Evolutionary conservation across 2,797 vertebrate genomes (phyloP).

Genomic region (Cacajao melanocephalus): DNA sequence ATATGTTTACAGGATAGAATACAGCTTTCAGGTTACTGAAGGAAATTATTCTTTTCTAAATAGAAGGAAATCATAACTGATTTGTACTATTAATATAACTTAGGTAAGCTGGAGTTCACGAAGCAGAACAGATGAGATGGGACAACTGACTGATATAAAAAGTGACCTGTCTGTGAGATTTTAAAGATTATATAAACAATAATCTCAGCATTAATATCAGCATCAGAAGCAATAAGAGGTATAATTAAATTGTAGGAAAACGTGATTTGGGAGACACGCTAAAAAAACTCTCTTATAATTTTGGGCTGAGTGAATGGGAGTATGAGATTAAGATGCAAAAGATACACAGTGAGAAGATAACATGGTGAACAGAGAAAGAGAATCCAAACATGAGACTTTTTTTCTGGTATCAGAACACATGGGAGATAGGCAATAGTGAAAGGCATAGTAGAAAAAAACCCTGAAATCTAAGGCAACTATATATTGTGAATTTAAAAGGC

Average conservation of each 20-base stretch:
- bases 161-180: neutral
- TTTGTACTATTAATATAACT: neutral
- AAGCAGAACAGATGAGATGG: neutral
- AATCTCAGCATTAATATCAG: neutral
- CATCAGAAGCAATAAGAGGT: neutral
- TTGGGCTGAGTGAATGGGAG: fast-evolving
- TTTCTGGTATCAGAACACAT: neutral
- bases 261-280: neutral
- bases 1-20: neutral
- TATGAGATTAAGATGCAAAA: neutral
- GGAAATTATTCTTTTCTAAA: neutral
- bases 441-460: neutral
- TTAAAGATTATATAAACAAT: neutral
- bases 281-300: neutral
- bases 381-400: neutral
- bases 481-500: neutral
- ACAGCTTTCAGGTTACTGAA: neutral
- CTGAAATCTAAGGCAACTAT: neutral
- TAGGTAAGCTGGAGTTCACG: neutral
- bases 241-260: neutral
- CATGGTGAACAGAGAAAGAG: neutral
- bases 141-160: neutral
- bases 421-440: neutral
- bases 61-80: neutral
- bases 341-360: neutral